phyloP scores from a whole-genome alignment of 2,113 vertebrate genomes.

The Sebastes fasciatus region DNA sequence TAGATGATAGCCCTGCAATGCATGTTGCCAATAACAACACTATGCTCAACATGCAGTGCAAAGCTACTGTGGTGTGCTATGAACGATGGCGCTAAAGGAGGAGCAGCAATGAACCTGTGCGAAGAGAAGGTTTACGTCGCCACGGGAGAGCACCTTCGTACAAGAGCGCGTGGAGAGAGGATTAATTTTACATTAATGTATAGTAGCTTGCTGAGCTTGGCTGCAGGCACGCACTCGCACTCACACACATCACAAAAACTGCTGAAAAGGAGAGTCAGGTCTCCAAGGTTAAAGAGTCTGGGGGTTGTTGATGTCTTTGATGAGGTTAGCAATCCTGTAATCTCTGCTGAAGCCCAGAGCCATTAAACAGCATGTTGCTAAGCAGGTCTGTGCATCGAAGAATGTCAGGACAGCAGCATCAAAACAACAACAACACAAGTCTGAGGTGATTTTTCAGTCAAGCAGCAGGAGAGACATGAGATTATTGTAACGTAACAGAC shows the following conservation, averaged over 20 bases:
- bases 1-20: background rate
- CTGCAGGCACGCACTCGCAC: constrained; percentile 19
- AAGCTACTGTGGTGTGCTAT: background rate
- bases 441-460: background rate
- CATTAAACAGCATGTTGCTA: constrained; percentile 70
- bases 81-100: background rate
- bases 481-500: background rate
- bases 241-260: constrained; percentile 48
- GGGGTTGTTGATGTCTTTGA: constrained; percentile 73
- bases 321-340: constrained; percentile 75
- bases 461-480: background rate
- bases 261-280: constrained; percentile 71
- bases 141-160: constrained; percentile 20
- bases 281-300: constrained; percentile 75
- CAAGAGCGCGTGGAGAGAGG: constrained; percentile 41
- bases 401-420: constrained; percentile 36
- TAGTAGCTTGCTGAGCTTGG: constrained; percentile 50
- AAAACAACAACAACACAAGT: constrained; percentile 30
- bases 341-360: constrained; percentile 58
- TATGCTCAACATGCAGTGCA: constrained; percentile 1
- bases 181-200: constrained; percentile 69
- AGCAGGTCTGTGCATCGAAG: constrained; percentile 48
- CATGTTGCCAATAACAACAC: constrained; percentile 15
- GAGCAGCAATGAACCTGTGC: constrained; percentile 11
- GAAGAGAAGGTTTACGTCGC: constrained; percentile 26